Conservation (phyloP, 35 echinoderm and acorn worm genomes). For the Patiria miniata region DNA sequence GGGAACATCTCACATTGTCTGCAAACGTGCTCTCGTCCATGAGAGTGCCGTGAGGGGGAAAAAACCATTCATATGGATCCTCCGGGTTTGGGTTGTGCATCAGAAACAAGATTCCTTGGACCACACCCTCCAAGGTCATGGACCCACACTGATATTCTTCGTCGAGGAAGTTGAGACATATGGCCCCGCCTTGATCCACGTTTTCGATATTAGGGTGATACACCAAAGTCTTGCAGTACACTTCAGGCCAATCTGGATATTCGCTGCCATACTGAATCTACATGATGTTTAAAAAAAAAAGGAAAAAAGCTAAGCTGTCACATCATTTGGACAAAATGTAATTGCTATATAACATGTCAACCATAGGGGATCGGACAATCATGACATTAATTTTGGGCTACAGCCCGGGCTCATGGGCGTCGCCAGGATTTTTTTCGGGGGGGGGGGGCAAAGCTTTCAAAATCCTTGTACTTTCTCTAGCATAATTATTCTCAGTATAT, state of each 20-base stretch:
- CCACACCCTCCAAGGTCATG: slow-evolving; percentile 68
- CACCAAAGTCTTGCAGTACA: slow-evolving; percentile 68
- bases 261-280: slow-evolving; percentile 48
- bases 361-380: too few species aligned
- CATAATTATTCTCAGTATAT: too few species aligned
- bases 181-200: slow-evolving; percentile 70
- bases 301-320: neutral
- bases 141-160: slow-evolving; percentile 45
- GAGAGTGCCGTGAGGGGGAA: slow-evolving; percentile 30
- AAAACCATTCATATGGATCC: slow-evolving; percentile 67
- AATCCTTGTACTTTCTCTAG: too few species aligned
- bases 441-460: too few species aligned
- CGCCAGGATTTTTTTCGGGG: too few species aligned
- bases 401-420: too few species aligned
- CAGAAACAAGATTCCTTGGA: slow-evolving; percentile 80
- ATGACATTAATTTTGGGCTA: too few species aligned
- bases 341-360: too few species aligned
- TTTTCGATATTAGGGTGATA: slow-evolving; percentile 94
- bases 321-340: too few species aligned
- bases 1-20: slow-evolving; percentile 57
- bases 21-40: slow-evolving; percentile 60
- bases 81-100: slow-evolving; percentile 81
- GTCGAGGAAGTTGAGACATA: slow-evolving; percentile 75
- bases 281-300: neutral
- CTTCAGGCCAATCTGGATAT: slow-evolving; percentile 38